phyloP scores from a whole-genome alignment of 1,140 invertebrate species.

The Brachionus manjavacas region DNA sequence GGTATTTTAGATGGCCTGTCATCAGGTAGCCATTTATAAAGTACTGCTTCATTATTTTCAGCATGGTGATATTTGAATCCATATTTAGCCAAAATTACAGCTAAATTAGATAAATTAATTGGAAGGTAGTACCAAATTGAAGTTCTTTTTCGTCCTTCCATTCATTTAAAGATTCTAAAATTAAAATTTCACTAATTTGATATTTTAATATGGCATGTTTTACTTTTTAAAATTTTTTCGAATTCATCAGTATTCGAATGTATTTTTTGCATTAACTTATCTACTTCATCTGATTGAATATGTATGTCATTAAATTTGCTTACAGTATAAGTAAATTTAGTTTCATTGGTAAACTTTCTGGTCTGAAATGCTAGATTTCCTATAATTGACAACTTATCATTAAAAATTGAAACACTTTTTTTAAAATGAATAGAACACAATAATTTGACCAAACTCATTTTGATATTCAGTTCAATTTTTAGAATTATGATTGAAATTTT shows the following conservation, averaged over 20 bases:
- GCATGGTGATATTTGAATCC: conserved; percentile 83
- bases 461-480: not conserved
- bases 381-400: not conserved
- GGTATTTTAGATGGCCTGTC: conserved; percentile 67
- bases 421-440: not conserved
- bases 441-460: not conserved
- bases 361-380: not conserved
- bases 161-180: not conserved
- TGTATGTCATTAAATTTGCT: conserved; percentile 31
- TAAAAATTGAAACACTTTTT: not conserved
- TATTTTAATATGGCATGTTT: not conserved
- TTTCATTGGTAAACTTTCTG: not conserved
- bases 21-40: conserved; percentile 72
- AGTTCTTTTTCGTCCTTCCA: not conserved
- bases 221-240: not conserved
- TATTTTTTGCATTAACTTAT: not conserved
- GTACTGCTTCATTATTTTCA: conserved; percentile 68
- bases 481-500: not conserved
- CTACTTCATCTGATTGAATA: not conserved
- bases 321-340: conserved; percentile 11
- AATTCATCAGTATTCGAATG: not conserved
- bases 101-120: conserved; percentile 3
- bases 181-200: too few relatives aligned
- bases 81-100: conserved; percentile 57
- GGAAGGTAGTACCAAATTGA: conserved; percentile 25